These are phyloP conservation scores for Aphis craccivora DNA, from an alignment of 1,140 invertebrate species.

Conservation along the genomic window DNA sequence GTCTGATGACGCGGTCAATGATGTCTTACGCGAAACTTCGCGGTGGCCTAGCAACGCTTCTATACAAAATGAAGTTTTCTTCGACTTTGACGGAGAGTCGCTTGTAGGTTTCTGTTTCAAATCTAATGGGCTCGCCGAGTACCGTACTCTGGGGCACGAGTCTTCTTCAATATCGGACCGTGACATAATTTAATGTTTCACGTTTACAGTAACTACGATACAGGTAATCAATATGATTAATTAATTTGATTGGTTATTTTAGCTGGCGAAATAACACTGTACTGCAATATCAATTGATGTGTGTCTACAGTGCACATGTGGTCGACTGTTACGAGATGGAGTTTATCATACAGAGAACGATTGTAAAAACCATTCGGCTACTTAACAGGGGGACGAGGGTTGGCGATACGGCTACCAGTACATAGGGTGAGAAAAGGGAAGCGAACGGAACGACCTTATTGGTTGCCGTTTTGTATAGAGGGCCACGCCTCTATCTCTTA, in stretches of 20 bases:
- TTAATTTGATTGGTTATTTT: background rate
- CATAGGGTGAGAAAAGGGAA: constrained; percentile 37
- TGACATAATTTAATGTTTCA: background rate
- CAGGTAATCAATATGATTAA: background rate
- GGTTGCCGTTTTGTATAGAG: background rate
- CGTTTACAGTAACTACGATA: background rate
- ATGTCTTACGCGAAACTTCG: constrained; percentile 37
- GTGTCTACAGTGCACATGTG: constrained; percentile 11
- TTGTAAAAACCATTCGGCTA: constrained; percentile 7
- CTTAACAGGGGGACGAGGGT: background rate
- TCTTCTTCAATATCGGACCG: background rate
- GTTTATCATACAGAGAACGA: constrained; percentile 1
- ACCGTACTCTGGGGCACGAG: background rate
- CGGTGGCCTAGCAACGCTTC: constrained; percentile 69
- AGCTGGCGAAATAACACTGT: background rate
- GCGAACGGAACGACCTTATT: constrained; percentile 40
- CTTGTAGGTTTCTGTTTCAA: background rate
- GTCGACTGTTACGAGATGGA: constrained; percentile 26
- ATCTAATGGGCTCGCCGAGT: constrained; percentile 15
- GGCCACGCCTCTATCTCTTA: constrained; percentile 39
- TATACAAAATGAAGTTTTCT: constrained; percentile 73
- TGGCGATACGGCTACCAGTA: background rate
- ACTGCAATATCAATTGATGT: background rate
- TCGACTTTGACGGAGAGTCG: constrained; percentile 59
- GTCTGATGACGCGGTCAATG: constrained; percentile 63